Evolutionary conservation across 1,140 invertebrate species (phyloP).

Genomic region (Drosophila insularis): DNA sequence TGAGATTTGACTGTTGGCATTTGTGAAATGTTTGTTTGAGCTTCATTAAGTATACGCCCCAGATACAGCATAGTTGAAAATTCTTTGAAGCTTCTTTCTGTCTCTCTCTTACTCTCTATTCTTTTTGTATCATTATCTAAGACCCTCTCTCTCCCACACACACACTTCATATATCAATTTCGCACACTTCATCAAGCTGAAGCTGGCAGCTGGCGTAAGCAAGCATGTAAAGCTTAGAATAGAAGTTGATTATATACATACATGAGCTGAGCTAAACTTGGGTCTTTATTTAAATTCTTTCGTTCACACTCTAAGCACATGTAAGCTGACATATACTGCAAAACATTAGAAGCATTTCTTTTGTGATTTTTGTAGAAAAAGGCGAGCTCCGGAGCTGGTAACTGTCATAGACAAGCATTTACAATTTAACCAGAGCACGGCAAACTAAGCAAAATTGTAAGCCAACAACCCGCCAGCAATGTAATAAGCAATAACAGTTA

Average conservation of each 20-base stretch:
- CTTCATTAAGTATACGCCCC: conserved; percentile 28
- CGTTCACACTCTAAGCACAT: conserved; percentile 40
- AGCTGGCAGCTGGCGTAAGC: conserved; percentile 9
- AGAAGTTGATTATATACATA: conserved; percentile 61
- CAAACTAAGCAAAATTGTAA: conserved; percentile 47
- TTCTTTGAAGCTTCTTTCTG: neutral
- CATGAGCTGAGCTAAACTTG: conserved; percentile 42
- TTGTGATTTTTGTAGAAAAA: conserved; percentile 46
- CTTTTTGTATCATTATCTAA: neutral
- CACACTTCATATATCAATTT: conserved; percentile 55
- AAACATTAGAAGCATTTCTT: conserved; percentile 56
- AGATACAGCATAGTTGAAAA: neutral
- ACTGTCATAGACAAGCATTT: conserved; percentile 43
- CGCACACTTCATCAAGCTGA: conserved; percentile 57
- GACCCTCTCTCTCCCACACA: neutral
- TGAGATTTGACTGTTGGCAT: conserved; percentile 2
- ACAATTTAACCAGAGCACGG: conserved; percentile 51
- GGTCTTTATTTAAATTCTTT: conserved; percentile 70
- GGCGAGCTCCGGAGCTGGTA: neutral
- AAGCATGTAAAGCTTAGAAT: conserved; percentile 17
- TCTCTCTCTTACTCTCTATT: neutral
- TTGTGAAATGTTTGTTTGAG: neutral
- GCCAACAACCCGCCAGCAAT: conserved; percentile 25
- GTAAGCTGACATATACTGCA: conserved; percentile 42
- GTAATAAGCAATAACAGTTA: conserved; percentile 75